phyloP scores from a whole-genome alignment of 2,888 invertebrate genomes.

The Meiosimyza decipiens region DNA sequence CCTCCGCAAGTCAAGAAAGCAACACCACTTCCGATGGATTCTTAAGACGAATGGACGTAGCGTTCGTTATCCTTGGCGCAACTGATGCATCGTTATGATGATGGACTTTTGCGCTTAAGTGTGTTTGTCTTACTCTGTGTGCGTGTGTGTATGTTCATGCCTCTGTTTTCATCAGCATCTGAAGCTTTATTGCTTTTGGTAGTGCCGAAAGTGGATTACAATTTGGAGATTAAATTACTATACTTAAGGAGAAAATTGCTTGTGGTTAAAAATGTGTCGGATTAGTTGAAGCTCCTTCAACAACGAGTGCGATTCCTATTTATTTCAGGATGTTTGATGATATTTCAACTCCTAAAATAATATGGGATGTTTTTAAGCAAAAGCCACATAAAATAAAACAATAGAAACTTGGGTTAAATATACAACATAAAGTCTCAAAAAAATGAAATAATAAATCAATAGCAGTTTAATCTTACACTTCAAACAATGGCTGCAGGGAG shows the following conservation, averaged over 20 bases:
- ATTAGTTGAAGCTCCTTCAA: slow-evolving; percentile 7
- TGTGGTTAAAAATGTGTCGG: slow-evolving; percentile 23
- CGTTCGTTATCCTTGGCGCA: neutral
- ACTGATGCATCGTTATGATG: neutral
- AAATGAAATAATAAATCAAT: too few species aligned
- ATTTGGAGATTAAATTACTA: slow-evolving; percentile 35
- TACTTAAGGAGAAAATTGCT: slow-evolving; percentile 34
- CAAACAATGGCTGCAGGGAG: too few species aligned
- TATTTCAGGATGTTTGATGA: too few species aligned
- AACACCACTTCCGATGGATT: slow-evolving; percentile 3
- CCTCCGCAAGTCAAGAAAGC: neutral
- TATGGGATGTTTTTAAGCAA: too few species aligned
- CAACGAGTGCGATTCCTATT: too few species aligned
- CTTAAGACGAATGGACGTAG: slow-evolving; percentile 22
- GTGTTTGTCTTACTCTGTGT: neutral
- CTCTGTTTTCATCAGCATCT: neutral
- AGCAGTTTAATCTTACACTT: too few species aligned
- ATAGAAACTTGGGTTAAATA: too few species aligned
- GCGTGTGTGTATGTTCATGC: neutral
- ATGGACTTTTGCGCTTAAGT: neutral
- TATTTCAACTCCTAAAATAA: too few species aligned
- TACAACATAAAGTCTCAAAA: too few species aligned
- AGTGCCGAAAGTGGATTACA: slow-evolving; percentile 42
- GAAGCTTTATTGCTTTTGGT: slow-evolving; percentile 22
- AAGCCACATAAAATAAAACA: too few species aligned